Base-by-base conservation (phyloP, 1,140 invertebrate genomes). In the Habropoda laboriosa region DNA sequence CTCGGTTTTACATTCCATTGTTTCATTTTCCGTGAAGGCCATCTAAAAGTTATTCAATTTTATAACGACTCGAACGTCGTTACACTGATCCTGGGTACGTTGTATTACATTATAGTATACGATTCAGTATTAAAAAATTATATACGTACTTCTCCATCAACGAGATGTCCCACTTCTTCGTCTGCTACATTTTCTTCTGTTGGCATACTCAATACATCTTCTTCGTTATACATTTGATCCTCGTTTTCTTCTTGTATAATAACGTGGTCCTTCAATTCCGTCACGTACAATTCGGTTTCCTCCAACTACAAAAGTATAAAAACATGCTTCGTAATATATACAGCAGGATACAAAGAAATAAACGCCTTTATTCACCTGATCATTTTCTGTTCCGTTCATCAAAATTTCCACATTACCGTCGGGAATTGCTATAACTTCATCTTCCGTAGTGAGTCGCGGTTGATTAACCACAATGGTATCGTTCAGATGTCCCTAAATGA, bases 401-500 rank as follows among this genome's bases (percentile, higher is more conserved):
- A 94, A 80, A 57, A 93, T 75, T 42, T 93, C 92, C 3, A 91
- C 89, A 61, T 89, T 89, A 6, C 81, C 89, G 47, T 90, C 88
- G 18, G 91, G 88, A 77, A 94, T 89, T 16, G 91, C 91, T 61
- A 93, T 91, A 53, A 94, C 89, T 82, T 93, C 94, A 24, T 94
- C 94, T 57, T 95, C 94, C 0, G 93, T 94, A 27, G 94, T 94
- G 12, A 97, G 92, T 80, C 95, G 92, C 4, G 96, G 96, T 87
- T 97, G 96, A 90, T 97, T 97, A 0, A 97, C 95, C 0, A 97
- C 95, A 84, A 97, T 97, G 0, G 95, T 96, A 78, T 96, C 96
- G 71, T 96, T 96, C 12, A 95, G 87, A 89, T 97, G 96, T 13
- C 95, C 94, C 93, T 95, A 88, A 78, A 81, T 81, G 40, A 27